Evolutionary conservation across 2,797 vertebrate genomes (phyloP).

Genomic region (Schizopygopsis malacanthus): DNA sequence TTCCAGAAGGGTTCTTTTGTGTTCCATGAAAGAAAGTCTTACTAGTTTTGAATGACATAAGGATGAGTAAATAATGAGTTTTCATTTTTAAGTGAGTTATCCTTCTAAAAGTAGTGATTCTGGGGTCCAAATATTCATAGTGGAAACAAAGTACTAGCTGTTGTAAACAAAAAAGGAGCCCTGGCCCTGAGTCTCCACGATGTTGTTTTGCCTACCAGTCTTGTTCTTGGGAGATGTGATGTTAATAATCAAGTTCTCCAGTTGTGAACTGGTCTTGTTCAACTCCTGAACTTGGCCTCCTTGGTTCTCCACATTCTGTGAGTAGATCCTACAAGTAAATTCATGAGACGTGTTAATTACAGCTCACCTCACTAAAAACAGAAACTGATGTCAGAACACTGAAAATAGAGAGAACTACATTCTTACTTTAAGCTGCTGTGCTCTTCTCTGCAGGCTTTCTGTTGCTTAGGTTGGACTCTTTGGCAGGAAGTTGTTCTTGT

Average conservation of each 20-base stretch:
- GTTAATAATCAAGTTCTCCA: constrained; percentile 90
- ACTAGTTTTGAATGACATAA: neutral
- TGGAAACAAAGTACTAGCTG: neutral
- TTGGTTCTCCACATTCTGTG: constrained; percentile 87
- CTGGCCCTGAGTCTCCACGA: constrained; percentile 12
- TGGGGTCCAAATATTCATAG: neutral
- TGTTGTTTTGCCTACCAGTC: constrained; percentile 77
- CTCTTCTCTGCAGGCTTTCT: constrained; percentile 85
- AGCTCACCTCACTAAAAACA: constrained; percentile 1
- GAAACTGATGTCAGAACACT: constrained; percentile 17
- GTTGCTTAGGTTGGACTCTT: constrained; percentile 84
- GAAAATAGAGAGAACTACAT: constrained; percentile 13
- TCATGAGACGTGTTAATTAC: constrained; percentile 33
- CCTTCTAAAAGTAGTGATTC: neutral
- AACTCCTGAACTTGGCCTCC: constrained; percentile 86
- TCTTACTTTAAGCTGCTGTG: constrained; percentile 89
- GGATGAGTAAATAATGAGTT: neutral
- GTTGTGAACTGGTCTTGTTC: constrained; percentile 83
- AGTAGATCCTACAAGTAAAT: constrained; percentile 80
- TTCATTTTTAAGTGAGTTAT: neutral
- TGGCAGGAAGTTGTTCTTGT: constrained; percentile 84
- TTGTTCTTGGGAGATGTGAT: constrained; percentile 88
- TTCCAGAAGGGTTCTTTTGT: neutral
- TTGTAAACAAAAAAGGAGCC: constrained; percentile 54
- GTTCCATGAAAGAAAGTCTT: neutral